These are phyloP conservation scores for Pseudorhombus dupliciocellatus DNA, from an alignment of 2,113 vertebrate species.

Conservation along the genomic window DNA sequence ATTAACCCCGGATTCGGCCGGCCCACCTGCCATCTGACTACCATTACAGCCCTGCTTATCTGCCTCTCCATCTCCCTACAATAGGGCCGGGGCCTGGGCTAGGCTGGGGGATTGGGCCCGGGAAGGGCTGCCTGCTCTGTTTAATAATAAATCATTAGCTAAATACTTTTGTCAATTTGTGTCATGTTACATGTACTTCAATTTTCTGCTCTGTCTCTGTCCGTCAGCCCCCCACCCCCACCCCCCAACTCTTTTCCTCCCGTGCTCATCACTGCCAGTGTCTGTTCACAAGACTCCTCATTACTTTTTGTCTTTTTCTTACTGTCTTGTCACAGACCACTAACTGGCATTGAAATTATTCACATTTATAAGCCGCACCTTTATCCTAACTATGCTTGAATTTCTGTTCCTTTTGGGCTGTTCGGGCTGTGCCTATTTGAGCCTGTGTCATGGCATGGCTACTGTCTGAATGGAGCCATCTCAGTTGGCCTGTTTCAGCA, in stretches of 20 bases:
- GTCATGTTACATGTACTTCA: constrained; percentile 85
- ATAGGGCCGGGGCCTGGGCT: constrained; percentile 74
- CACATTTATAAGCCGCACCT: constrained; percentile 3
- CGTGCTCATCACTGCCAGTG: constrained; percentile 24
- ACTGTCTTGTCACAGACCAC: not conserved
- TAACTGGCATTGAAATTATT: constrained; percentile 20
- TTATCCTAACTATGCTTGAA: constrained; percentile 1
- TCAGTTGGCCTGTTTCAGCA: constrained; percentile 57
- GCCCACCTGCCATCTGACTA: constrained; percentile 86
- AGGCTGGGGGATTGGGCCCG: constrained; percentile 67
- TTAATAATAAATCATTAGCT: constrained; percentile 87
- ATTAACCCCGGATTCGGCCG: constrained; percentile 81
- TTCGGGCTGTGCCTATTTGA: constrained; percentile 22
- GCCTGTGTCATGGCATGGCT: constrained; percentile 24
- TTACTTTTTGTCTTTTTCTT: constrained; percentile 2
- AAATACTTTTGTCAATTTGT: constrained; percentile 87
- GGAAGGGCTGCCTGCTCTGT: constrained; percentile 72
- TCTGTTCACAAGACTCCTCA: constrained; percentile 40
- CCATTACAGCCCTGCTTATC: constrained; percentile 83
- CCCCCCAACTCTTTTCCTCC: constrained; percentile 12
- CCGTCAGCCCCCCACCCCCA: constrained; percentile 36
- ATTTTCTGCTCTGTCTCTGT: constrained; percentile 79
- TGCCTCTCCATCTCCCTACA: constrained; percentile 80
- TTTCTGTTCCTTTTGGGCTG: too few relatives aligned
- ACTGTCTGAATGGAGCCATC: constrained; percentile 48